Evolutionary conservation across 2,888 invertebrate genomes (phyloP).

Genomic region (Lamellibrachia columna): DNA sequence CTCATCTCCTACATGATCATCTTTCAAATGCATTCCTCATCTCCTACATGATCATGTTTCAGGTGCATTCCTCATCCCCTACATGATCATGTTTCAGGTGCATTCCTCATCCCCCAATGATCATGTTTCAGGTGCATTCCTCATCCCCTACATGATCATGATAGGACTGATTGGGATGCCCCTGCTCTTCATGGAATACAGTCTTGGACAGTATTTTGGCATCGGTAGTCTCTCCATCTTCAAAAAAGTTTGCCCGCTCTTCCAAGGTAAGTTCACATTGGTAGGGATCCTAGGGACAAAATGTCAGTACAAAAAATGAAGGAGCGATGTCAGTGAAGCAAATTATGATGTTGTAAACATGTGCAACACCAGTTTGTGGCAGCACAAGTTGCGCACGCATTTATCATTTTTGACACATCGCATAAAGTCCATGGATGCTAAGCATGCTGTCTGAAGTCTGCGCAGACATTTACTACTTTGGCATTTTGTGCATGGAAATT

Average conservation of each 20-base stretch:
- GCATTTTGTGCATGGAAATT: not conserved
- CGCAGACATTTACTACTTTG: not conserved
- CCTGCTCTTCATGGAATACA: conserved; percentile 46
- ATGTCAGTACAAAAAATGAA: not conserved
- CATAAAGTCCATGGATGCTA: not conserved
- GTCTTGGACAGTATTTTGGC: conserved; percentile 47
- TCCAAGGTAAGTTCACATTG: conserved; percentile 42
- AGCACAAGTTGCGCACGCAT: not conserved
- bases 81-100: conserved; percentile 28
- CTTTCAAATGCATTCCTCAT: conserved; percentile 44
- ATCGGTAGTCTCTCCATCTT: conserved; percentile 44
- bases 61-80: conserved; percentile 28
- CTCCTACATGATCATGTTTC: conserved; percentile 40
- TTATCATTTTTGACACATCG: not conserved
- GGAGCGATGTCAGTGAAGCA: not conserved
- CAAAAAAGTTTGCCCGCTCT: conserved; percentile 45
- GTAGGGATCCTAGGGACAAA: not conserved
- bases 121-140: conserved; percentile 41
- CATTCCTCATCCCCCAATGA: too few relatives aligned
- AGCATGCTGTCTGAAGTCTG: too few relatives aligned
- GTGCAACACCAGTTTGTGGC: not conserved
- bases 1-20: conserved; percentile 39
- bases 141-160: conserved; percentile 44
- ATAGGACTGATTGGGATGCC: conserved; percentile 44
- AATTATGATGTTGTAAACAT: not conserved